A percentile compares a stretch with the other conserved stretches of the same genome.
Conservation (phyloP, 2,888 invertebrate genomes). For the Diadromus collaris region DNA sequence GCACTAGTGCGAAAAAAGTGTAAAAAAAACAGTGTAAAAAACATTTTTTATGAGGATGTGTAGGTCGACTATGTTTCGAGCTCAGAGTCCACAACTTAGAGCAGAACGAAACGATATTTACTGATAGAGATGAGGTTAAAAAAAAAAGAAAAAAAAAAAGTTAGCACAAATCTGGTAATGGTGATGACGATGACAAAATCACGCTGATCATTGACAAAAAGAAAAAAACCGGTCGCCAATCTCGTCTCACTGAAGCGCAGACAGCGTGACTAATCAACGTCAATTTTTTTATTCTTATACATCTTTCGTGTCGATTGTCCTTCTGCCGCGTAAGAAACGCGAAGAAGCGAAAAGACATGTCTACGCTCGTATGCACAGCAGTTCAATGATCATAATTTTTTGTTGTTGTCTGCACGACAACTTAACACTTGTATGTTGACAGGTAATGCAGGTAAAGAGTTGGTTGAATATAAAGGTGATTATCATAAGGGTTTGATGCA, state of each 20-base stretch:
- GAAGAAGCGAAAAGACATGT: conserved; percentile 33
- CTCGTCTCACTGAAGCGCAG: conserved; percentile 23
- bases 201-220: conserved; percentile 35
- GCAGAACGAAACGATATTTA: not conserved
- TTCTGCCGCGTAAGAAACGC: conserved; percentile 29
- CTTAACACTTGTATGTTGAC: too few relatives aligned
- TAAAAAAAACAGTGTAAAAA: too few relatives aligned
- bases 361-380: conserved; percentile 25
- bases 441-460: too few relatives aligned
- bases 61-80: conserved; percentile 2
- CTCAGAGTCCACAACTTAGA: not conserved
- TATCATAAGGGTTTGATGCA: not conserved
- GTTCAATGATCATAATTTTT: conserved; percentile 39
- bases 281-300: conserved; percentile 19
- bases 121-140: conserved; percentile 1
- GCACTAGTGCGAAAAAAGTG: too few relatives aligned
- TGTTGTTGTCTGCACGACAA: conserved; percentile 24
- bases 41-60: too few relatives aligned
- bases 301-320: conserved; percentile 24
- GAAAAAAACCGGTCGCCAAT: conserved; percentile 36
- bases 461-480: not conserved
- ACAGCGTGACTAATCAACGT: conserved; percentile 43
- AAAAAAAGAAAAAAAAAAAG: conserved; percentile 15
- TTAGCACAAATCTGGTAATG: not conserved
- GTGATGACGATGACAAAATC: conserved; percentile 26